Base-by-base conservation (phyloP, 2,113 vertebrate species). In the Anser brachyrhynchus region DNA sequence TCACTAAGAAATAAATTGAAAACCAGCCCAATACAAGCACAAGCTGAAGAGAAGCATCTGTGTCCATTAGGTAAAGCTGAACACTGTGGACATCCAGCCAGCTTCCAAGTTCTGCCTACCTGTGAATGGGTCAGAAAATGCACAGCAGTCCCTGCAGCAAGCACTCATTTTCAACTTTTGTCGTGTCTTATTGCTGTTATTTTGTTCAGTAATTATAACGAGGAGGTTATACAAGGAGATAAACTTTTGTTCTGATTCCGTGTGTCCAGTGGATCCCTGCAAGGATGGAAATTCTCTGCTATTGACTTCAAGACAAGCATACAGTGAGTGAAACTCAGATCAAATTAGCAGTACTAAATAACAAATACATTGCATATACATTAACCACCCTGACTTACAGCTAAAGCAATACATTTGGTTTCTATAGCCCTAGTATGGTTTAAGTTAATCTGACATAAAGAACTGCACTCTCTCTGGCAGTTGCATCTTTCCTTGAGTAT, bases 171-270 rank as follows among this genome's bases (percentile, higher is more conserved):
- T n/a, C 75, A 90, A 7, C 15, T 52, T 54, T 46, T 16, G 17
- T 31, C 21, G 3, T 14, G 33, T 23, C 35, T 80, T 25, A 7
- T 25, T 52, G 35, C 9, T 73, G 16, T 16, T 76, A 31, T 21
- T 82, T 52, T 62, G 31, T 15, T 52, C 49, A n/a, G 26, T 28
- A 77, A 70, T 41, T 59, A 33, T 57, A 57, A 31, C 28, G 9
- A 18, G n/a, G 28, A 52, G 51, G 51, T 59, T 23, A 16, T 6
- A 18, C 0, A 0, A 86, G 25, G 10, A 1, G 5, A 39, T 13
- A 29, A 41, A 35, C 46, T 57, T 15, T 17, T 83, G 6, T 65
- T 49, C 58, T 61, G 13, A 39, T 66, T 25, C 28, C 31, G 13
- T 22, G 18, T 58, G 35, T 55, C 3, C 67, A 58, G 1, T 5